Evolutionary conservation across 2,113 vertebrate species (phyloP), one percentile per base, ranked within the genome.

Genomic region (Malaclemys terrapin): DNA sequence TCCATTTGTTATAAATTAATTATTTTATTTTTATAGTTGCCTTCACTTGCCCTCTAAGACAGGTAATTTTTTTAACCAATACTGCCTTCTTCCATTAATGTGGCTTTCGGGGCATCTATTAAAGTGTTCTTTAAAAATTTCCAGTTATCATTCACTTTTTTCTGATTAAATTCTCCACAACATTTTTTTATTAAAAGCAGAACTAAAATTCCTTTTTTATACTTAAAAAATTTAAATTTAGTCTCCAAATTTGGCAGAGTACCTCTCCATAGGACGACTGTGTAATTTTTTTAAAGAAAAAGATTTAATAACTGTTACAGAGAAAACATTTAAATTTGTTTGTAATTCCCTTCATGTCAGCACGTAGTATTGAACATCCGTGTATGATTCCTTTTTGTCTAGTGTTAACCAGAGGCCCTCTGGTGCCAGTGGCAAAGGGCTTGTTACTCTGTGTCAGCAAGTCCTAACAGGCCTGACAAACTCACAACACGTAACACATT

Each of bases 251-350:
- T n/a, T 2, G 31, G 8, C n/a, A 79, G 31, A 85, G 13, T 22
- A 87, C 82, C 91, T 72, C 12, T 87, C 11, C 19, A 50, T n/a
- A 81, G 5, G 10, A 88, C 57, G 57, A 87, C 57, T 7, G 75
- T 88, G 35, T 87, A 75, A 42, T 75, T 85, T 91, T 94, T 94
- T 83, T 85, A 45, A 89, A 95, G 22, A 45, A 75, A 75, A 75
- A 11, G 42, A 84, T 1, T 20, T 27, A 92, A 57, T 84, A 90
- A 89, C 5, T 54, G 85, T 93, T 53, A 75, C 72, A 92, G 42
- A 88, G 84, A 89, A 89, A 31, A 57, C 38, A 20, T 75, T 54
- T 47, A 24, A 24, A 84, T 50, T 6, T 52, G 6, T 82, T 75
- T 89, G 38, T 84, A 88, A 91, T 47, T 94, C 42, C 69, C 35